Conservation (phyloP, 1,140 invertebrate genomes). For the Dendrolimus punctatus region DNA sequence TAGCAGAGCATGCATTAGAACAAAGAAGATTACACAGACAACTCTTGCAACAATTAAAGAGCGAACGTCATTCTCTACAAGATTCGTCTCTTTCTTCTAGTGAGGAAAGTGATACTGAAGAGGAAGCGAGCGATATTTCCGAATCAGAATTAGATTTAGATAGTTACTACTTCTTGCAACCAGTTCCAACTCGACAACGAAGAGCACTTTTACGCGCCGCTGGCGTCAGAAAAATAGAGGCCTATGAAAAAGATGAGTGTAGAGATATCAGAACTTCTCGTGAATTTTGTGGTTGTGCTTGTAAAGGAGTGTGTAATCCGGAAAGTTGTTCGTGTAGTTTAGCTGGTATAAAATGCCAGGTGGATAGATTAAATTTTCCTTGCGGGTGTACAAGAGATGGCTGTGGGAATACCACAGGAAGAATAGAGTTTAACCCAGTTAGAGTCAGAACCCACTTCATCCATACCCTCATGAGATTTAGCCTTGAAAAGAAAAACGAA, state of each 20-base stretch:
- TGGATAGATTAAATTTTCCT: slow-evolving; percentile 95
- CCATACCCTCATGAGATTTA: slow-evolving; percentile 95
- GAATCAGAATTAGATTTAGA: slow-evolving; percentile 91
- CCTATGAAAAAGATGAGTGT: slow-evolving; percentile 95
- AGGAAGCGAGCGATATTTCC: slow-evolving; percentile 86
- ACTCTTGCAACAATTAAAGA: slow-evolving; percentile 83
- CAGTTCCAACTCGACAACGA: slow-evolving; percentile 93
- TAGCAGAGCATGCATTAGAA: slow-evolving; percentile 89
- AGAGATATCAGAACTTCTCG: slow-evolving; percentile 92
- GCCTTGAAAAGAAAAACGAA: slow-evolving; percentile 81
- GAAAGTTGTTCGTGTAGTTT: slow-evolving; percentile 95
- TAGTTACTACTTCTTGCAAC: slow-evolving; percentile 94
- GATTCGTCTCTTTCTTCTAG: slow-evolving; percentile 75
- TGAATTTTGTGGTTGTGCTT: slow-evolving; percentile 96
- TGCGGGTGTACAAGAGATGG: slow-evolving; percentile 96
- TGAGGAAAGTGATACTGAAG: slow-evolving; percentile 85
- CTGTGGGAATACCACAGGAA: slow-evolving; percentile 92
- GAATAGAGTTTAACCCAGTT: slow-evolving; percentile 97
- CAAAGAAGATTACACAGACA: slow-evolving; percentile 88
- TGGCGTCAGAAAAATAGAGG: slow-evolving; percentile 95
- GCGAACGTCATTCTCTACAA: slow-evolving; percentile 75
- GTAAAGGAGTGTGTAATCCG: slow-evolving; percentile 95
- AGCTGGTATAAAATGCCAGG: slow-evolving; percentile 97
- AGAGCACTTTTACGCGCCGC: slow-evolving; percentile 88
- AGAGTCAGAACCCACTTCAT: slow-evolving; percentile 98